These are phyloP conservation scores for Loris lydekkerianus DNA, from an alignment of 2,797 vertebrate genomes.

Conservation along the genomic window DNA sequence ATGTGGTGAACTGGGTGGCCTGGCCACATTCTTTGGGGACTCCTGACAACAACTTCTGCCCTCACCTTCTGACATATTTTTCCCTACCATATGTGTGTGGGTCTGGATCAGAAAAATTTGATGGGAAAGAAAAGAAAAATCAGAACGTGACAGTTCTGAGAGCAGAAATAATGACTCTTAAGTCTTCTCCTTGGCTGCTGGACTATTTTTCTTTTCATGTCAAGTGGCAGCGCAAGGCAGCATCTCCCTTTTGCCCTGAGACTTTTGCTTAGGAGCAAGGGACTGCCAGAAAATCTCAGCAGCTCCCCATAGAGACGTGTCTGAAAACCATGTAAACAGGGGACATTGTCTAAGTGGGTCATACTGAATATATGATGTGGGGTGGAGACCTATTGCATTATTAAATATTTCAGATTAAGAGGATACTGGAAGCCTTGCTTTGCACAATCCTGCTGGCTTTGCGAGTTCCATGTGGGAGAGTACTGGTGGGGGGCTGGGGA, in stretches of 20 bases:
- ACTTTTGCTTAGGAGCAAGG: neutral
- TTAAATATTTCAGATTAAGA: neutral
- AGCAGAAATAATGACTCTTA: neutral
- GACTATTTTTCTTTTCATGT: neutral
- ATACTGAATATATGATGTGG: neutral
- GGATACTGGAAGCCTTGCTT: neutral
- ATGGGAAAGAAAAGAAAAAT: slow-evolving; percentile 19
- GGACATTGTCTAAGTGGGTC: neutral
- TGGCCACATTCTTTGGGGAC: neutral
- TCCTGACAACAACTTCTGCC: neutral
- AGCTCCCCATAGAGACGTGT: neutral
- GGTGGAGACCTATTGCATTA: neutral
- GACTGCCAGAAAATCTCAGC: neutral
- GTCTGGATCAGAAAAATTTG: neutral
- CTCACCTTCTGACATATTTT: neutral
- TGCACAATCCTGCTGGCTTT: neutral
- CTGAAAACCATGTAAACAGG: neutral
- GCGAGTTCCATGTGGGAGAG: neutral
- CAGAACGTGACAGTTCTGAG: neutral
- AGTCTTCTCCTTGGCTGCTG: neutral
- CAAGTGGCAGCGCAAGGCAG: neutral
- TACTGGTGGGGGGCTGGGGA: no score
- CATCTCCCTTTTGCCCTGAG: neutral
- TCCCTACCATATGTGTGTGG: neutral
- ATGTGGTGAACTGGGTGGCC: neutral